Evolutionary conservation across 2,113 vertebrate species (phyloP), one percentile per base, ranked within the genome.

Genomic region (Mustela nigripes): DNA sequence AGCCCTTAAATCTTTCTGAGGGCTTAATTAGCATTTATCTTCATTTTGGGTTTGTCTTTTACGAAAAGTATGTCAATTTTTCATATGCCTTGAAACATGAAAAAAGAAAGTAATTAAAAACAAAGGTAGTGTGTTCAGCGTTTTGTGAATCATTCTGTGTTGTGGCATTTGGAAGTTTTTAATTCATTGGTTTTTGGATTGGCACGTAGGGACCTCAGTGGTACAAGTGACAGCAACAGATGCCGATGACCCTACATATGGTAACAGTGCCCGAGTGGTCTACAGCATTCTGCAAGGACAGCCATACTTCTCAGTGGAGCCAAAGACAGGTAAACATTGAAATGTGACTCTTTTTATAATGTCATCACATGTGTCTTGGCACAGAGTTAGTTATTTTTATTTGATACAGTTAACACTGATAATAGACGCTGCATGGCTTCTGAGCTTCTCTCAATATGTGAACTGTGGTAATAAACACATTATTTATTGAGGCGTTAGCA

Each of bases 251-350:
- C 99, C 99, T 21, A 99, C 99, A 0, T 99, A 99, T 0, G 99
- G 99, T 80, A 99, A 99, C 99, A 99, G 99, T 0, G 99, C 99
- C 97, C 99, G 99, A 79, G 99, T 99, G 88, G 99, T 99, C 81
- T 99, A 99, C 98, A 99, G 99, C 97, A 99, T 99, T 98, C 98
- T 99, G 33, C 99, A 99, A 65, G 99, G 99, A 86, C 99, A 99
- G 96, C 99, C 99, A 0, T 99, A 99, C 97, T 99, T 99, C 98
- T 99, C 99, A 0, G 99, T 99, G 99, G 99, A 99, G 93, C 99
- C 99, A 50, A 99, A 99, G 98, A 99, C 99, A 98, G 99, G 99
- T 99, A 98, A 96, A 56, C 11, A 50, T 0, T 10, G 19, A 14
- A 31, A 58, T 1, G 45, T 0, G 0, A 0, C 22, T 1, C 9